Evolutionary conservation across 2,888 invertebrate genomes (phyloP).

Genomic region (Eupithecia exiguata): DNA sequence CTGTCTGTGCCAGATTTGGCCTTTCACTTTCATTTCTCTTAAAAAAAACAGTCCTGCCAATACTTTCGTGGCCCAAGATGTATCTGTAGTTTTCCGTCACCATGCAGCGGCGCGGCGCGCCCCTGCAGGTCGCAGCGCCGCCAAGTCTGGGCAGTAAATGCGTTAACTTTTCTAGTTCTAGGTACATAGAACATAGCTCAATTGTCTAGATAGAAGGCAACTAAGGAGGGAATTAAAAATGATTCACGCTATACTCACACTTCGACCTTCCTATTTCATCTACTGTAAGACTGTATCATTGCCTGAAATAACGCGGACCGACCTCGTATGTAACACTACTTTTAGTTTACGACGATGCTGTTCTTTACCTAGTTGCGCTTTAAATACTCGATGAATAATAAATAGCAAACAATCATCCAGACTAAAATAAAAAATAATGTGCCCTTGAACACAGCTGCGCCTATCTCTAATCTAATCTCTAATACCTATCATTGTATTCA

Average conservation of each 20-base stretch:
- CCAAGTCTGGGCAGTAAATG: too few relatives aligned
- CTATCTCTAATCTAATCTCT: too few relatives aligned
- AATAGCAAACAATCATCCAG: slow-evolving; percentile 4
- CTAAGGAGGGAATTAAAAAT: slow-evolving; percentile 50
- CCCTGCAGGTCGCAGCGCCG: too few relatives aligned
- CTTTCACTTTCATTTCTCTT: background rate
- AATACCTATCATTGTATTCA: background rate
- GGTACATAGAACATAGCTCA: too few relatives aligned
- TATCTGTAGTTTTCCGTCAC: too few relatives aligned
- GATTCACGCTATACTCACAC: slow-evolving; percentile 56
- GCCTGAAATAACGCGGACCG: slow-evolving; percentile 69
- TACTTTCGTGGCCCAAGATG: too few relatives aligned
- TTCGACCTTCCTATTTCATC: slow-evolving; percentile 56
- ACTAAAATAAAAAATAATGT: background rate
- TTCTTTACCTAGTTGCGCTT: slow-evolving; percentile 58
- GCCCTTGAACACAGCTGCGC: background rate
- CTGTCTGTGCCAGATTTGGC: background rate
- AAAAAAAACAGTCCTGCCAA: background rate
- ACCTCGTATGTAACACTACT: slow-evolving; percentile 59
- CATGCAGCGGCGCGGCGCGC: too few relatives aligned
- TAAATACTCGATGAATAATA: slow-evolving; percentile 36
- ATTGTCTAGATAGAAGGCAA: too few relatives aligned
- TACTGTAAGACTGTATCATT: slow-evolving; percentile 63
- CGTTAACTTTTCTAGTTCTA: too few relatives aligned
- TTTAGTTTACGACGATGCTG: slow-evolving; percentile 60